A percentile compares a stretch with the other conserved stretches of the same genome.
These are phyloP conservation scores for Riptortus pedestris DNA, from an alignment of 1,140 invertebrate species.

Conservation along the genomic window DNA sequence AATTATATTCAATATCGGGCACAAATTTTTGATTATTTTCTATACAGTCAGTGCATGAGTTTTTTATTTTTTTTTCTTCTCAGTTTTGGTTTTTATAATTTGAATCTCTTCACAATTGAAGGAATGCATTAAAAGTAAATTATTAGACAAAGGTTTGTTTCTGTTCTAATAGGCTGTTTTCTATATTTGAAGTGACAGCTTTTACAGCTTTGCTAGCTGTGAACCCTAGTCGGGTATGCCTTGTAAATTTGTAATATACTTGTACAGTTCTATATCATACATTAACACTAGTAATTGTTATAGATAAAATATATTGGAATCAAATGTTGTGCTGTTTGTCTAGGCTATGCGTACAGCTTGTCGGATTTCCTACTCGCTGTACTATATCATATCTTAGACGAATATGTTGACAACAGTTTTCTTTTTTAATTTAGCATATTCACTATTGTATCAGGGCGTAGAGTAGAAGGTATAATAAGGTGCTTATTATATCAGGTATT, in stretches of 20 bases:
- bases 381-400: conserved; percentile 5
- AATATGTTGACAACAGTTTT: not conserved
- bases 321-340: not conserved
- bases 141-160: too few relatives aligned
- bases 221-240: not conserved
- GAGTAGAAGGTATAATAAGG: conserved; percentile 1
- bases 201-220: not conserved
- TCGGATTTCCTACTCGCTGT: too few relatives aligned
- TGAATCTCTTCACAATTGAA: too few relatives aligned
- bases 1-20: too few relatives aligned
- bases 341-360: not conserved
- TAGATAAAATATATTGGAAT: conserved; percentile 4
- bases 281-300: conserved; percentile 8
- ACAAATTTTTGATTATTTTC: too few relatives aligned
- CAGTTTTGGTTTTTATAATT: too few relatives aligned
- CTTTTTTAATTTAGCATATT: conserved; percentile 7
- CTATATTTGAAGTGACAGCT: too few relatives aligned
- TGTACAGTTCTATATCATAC: not conserved
- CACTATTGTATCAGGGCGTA: not conserved
- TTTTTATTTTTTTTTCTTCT: too few relatives aligned
- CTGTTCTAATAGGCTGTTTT: too few relatives aligned
- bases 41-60: too few relatives aligned
- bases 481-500: conserved; percentile 8
- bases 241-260: not conserved
- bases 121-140: too few relatives aligned